Base-by-base conservation (phyloP, 2,888 invertebrate species). In the Napeogenes sylphis region DNA sequence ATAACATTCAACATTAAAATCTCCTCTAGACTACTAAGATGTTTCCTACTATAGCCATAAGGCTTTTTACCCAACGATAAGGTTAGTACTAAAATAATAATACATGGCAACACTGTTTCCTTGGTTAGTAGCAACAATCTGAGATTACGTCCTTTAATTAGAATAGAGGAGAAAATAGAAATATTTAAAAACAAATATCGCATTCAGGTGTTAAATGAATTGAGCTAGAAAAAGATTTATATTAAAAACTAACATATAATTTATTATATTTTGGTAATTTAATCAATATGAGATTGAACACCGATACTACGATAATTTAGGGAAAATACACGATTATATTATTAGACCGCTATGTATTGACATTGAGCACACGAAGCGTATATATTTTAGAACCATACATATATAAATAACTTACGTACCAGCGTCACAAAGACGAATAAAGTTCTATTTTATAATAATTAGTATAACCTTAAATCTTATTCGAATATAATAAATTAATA, bases 291-390 rank as follows among this genome's bases (percentile, higher is more conserved):
- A 88, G 86, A 87, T 87, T 87, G 82, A 86, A 84, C 81, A 84
- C 80, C 75, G 75, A 51, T 5, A 30, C 8, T 14, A 51, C 51
- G 12, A 21, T 30, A 51, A 6, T 21, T 30, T 51, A 51, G 4
- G 51, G 30, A 10, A 30, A 51, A 14, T 4, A 51, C 30, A 30
- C 30, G 3, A 8, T 30, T 21, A 47, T 6, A 14, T 30, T 30
- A 51, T 87, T 88, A 87, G 88, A 88, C 88, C 88, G 87, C 82
- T 83, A 80, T 76, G 73, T 63, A 66, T 65, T 63, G 81, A 86
- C 84, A 84, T 90, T 90, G 90, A 90, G 90, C 90, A 89, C 84
- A 78, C 81, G 79, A 90, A 89, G 90, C 89, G 84, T 88, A 86
- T 76, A 75, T 75, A 77, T 74, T 74, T 75, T 69, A 67, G 71